Evolutionary conservation across 2,888 invertebrate genomes (phyloP).

Genomic region (Thumatha senex): DNA sequence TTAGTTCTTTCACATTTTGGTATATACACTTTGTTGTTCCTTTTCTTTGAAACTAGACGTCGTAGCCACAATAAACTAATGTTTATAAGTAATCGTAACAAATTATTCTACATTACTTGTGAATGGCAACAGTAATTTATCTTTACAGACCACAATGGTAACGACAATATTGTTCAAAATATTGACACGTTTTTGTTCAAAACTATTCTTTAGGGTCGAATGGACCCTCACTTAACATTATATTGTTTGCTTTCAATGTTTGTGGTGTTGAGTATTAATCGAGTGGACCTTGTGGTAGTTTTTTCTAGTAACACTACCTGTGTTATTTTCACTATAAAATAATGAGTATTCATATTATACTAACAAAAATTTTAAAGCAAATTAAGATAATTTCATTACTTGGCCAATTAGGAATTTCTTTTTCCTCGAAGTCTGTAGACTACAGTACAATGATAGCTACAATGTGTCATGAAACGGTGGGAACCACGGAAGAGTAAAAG

Average conservation of each 20-base stretch:
- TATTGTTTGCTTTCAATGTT: conserved; percentile 58
- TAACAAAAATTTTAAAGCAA: no score
- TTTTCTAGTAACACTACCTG: neutral
- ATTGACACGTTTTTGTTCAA: conserved; percentile 79
- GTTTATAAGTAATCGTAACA: conserved; percentile 62
- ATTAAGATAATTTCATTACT: no score
- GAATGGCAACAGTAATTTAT: conserved; percentile 74
- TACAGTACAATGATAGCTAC: no score
- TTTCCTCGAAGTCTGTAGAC: no score
- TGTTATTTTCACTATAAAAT: no score
- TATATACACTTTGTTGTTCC: no score
- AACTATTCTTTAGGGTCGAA: conserved; percentile 52
- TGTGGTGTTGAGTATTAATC: conserved; percentile 20
- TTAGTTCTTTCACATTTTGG: no score
- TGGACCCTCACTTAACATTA: conserved; percentile 70
- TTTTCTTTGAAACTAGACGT: neutral
- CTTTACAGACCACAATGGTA: conserved; percentile 73
- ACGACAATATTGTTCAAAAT: conserved; percentile 78
- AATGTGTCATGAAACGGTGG: no score
- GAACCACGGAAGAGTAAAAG: no score
- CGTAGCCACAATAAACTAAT: conserved; percentile 49
- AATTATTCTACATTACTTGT: conserved; percentile 69
- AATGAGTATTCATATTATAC: no score
- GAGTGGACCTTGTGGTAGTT: conserved; percentile 9
- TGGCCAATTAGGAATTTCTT: no score